Percentiles rank a stretch among this genome's conserved stretches.
Conservation (phyloP, 2,797 vertebrate species). For the Oreonectes daqikongensis region DNA sequence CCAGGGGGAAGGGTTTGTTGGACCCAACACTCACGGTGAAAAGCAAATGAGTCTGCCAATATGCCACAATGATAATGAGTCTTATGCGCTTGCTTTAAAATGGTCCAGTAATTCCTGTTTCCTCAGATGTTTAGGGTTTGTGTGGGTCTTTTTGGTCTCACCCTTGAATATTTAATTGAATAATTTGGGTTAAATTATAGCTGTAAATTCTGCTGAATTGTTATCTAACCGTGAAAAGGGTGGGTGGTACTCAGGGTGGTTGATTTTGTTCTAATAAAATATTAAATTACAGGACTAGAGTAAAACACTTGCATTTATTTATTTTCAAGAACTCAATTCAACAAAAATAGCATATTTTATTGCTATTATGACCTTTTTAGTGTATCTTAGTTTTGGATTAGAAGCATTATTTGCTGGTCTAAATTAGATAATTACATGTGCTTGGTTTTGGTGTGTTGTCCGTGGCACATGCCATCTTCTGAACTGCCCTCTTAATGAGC, state of each 20-base stretch:
- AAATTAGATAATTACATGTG: neutral
- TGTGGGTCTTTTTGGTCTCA: conserved; percentile 26
- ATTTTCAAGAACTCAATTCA: neutral
- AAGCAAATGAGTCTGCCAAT: conserved; percentile 99
- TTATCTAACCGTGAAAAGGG: conserved; percentile 3
- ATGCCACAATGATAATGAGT: conserved; percentile 94
- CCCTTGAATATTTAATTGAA: conserved; percentile 7
- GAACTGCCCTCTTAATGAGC: neutral
- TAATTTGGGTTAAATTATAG: conserved; percentile 25
- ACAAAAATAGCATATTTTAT: neutral
- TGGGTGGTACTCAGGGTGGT: conserved; percentile 36
- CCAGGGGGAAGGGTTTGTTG: conserved; percentile 88
- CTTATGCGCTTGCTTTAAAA: conserved; percentile 69
- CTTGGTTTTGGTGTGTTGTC: neutral
- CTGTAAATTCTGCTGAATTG: neutral
- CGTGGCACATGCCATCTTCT: neutral
- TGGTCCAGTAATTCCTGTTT: conserved; percentile 54
- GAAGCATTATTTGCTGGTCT: neutral
- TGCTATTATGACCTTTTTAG: neutral
- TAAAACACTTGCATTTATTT: conserved; percentile 55
- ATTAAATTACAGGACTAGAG: conserved; percentile 76
- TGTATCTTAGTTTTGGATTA: neutral
- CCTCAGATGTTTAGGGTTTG: conserved; percentile 36
- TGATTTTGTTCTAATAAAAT: conserved; percentile 78
- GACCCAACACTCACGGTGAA: conserved; percentile 92